Base-by-base conservation (phyloP, 2,888 invertebrate species). In the Lymantria monacha region DNA sequence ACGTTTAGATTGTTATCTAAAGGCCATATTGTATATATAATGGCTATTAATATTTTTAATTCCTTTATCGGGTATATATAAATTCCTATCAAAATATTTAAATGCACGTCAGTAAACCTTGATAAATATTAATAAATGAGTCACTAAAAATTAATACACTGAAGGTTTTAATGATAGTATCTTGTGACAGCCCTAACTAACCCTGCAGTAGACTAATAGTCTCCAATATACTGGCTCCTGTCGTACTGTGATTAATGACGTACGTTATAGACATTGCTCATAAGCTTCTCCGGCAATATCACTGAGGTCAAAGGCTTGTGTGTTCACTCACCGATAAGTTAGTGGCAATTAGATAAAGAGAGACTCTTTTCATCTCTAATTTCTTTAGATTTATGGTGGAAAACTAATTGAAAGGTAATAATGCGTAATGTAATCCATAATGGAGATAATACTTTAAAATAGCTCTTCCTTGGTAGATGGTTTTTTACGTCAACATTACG, bases 241-340 rank as follows among this genome's bases (percentile, higher is more conserved):
- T 53, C 56, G 9, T 33, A 42, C 30, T 8, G 37, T 61, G 64
- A 68, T 69, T 68, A 69, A 68, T 63, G 61, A 51, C 44, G 42
- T 42, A 36, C 9, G 36, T 45, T 51, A 56, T 58, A 47, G 49
- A 58, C 57, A 53, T 59, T 48, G 49, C 56, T 54, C 44, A 30
- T 43, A 42, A 40, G 49, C 15, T 14, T 48, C 38, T 57, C 51
- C 49, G 63, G 48, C 40, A 22, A 22, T 22, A 22, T 22, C 43
- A 42, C 42, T 42, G 30, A 52, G 65, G 53, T 55, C 53, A 64
- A 45, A 51, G 53, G 55, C 49, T 50, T 36, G 11, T 33, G 44
- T 42, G 52, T 47, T 22, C 42, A 57, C 50, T 36, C 42, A n/a
- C 30, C 46, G 15, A 40, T n/a, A 13, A 47, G 40, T 30, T 67